These are phyloP conservation scores for Dipodomys stephensi DNA, from an alignment of 2,113 vertebrate species.

Conservation along the genomic window DNA sequence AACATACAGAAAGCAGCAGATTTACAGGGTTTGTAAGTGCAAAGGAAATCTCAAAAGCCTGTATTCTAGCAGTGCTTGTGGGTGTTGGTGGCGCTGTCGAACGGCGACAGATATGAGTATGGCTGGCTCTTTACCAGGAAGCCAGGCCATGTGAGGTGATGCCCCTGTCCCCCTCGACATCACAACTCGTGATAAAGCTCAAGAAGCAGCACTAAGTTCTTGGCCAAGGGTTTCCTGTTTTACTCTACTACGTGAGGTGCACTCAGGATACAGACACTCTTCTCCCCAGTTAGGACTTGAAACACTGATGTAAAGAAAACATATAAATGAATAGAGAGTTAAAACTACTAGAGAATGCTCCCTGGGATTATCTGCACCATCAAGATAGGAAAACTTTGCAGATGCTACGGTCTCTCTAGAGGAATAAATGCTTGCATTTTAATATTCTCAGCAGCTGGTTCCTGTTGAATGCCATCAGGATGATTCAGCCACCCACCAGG, in stretches of 20 bases:
- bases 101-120: not conserved
- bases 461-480: slow-evolving; percentile 92
- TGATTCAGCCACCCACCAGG: slow-evolving; percentile 93
- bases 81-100: too few relatives aligned
- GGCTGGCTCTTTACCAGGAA: not conserved
- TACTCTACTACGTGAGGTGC: not conserved
- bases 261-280: not conserved
- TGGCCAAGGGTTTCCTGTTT: not conserved
- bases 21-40: slow-evolving; percentile 20
- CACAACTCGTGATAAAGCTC: not conserved
- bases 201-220: not conserved
- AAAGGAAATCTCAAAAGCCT: not conserved
- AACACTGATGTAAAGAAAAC: slow-evolving; percentile 76
- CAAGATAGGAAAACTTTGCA: slow-evolving; percentile 91
- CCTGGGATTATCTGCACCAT: slow-evolving; percentile 90
- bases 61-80: not conserved
- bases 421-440: slow-evolving; percentile 92
- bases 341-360: slow-evolving; percentile 88
- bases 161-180: not conserved
- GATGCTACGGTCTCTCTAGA: slow-evolving; percentile 93
- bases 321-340: slow-evolving; percentile 86
- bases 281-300: slow-evolving; percentile 43
- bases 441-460: slow-evolving; percentile 93
- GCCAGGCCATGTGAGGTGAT: not conserved
- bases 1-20: slow-evolving; percentile 37